Percentiles rank a stretch among this genome's conserved stretches.
Conservation (phyloP, 2,888 invertebrate genomes). For the Thereva nobilitata region DNA sequence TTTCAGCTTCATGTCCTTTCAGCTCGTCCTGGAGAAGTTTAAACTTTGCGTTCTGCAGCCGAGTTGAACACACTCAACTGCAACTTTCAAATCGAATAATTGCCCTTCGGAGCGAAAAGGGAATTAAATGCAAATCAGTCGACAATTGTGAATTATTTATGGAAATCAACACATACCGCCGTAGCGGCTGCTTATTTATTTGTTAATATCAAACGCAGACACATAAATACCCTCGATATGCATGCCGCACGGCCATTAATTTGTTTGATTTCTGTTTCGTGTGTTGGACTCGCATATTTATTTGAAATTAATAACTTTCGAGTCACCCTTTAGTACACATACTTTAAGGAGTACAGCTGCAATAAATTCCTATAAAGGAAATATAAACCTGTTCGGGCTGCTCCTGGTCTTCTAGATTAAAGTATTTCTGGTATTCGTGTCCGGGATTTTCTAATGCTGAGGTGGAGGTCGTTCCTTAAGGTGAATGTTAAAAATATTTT, state of each 20-base stretch:
- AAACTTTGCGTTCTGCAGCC: slow-evolving; percentile 12
- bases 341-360: slow-evolving; percentile 23
- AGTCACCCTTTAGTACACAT: slow-evolving; percentile 24
- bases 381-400: slow-evolving; percentile 32
- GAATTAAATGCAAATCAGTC: slow-evolving; percentile 34
- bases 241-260: slow-evolving; percentile 30
- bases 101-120: slow-evolving; percentile 24
- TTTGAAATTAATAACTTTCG: slow-evolving; percentile 35
- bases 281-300: slow-evolving; percentile 33
- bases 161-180: slow-evolving; percentile 28
- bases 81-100: slow-evolving; percentile 33
- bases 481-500: too few species aligned
- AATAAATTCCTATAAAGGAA: slow-evolving; percentile 30
- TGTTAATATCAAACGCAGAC: slow-evolving; percentile 29
- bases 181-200: slow-evolving; percentile 23
- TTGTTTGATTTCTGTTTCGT: slow-evolving; percentile 35
- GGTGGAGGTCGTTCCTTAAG: too few species aligned
- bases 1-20: slow-evolving; percentile 6
- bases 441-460: too few species aligned
- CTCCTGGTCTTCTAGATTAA: slow-evolving; percentile 29
- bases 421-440: slow-evolving; percentile 25
- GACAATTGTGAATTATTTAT: slow-evolving; percentile 35
- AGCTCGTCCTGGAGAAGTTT: neutral
- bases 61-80: slow-evolving; percentile 20
- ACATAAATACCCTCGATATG: slow-evolving; percentile 27